Evolutionary conservation across 1,140 invertebrate species (phyloP).

Genomic region (Pseudomyrmex pallidus): DNA sequence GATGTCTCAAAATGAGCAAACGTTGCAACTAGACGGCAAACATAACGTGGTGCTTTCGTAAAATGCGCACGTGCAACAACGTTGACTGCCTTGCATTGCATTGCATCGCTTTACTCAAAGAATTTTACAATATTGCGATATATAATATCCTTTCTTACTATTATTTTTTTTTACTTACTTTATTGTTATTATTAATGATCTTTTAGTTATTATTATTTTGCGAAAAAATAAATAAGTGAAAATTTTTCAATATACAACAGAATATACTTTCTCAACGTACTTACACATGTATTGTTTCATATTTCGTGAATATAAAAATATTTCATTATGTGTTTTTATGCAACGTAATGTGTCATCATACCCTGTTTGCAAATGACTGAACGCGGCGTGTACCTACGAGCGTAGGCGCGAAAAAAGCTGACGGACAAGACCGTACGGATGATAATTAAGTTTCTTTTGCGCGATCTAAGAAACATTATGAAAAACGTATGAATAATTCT

Average conservation of each 20-base stretch:
- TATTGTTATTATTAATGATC: neutral
- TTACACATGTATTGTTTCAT: too few species aligned
- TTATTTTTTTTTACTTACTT: neutral
- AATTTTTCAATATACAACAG: too few species aligned
- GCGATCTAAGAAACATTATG: constrained; percentile 21
- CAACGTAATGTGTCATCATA: neutral
- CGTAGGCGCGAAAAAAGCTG: neutral
- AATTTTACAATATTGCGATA: neutral
- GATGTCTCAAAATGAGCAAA: constrained; percentile 48
- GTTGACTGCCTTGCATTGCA: neutral
- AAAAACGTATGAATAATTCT: constrained; percentile 56
- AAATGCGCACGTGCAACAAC: constrained; percentile 21
- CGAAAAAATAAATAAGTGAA: too few species aligned
- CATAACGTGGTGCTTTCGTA: constrained; percentile 3
- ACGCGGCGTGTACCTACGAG: too few species aligned
- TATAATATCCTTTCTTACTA: neutral
- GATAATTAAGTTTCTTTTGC: constrained; percentile 36
- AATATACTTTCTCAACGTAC: too few species aligned
- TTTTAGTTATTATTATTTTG: neutral
- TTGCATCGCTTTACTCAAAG: constrained; percentile 7
- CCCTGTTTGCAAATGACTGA: too few species aligned
- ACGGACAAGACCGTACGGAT: neutral
- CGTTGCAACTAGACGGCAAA: constrained; percentile 14
- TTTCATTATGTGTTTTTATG: neutral
- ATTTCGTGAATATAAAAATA: neutral